Percentiles rank a stretch among this genome's conserved stretches.
Evolutionary conservation across 2,797 vertebrate genomes (phyloP).

Genomic region (Sebastes melanostomus): DNA sequence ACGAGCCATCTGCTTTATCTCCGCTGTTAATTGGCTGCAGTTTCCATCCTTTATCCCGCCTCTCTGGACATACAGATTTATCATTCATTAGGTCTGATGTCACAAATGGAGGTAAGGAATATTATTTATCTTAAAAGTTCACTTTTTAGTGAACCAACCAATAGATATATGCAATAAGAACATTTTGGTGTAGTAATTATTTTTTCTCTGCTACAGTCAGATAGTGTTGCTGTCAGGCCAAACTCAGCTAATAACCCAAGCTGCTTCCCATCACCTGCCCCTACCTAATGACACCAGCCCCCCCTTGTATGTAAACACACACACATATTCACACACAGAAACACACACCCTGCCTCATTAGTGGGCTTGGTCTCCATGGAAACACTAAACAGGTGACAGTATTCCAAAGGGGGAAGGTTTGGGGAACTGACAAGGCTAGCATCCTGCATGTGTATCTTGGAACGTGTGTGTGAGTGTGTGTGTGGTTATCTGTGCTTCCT

Average conservation of each 20-base stretch:
- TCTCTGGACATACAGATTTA: slow-evolving; percentile 19
- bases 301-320: slow-evolving; percentile 27
- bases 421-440: slow-evolving; percentile 51
- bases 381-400: slow-evolving; percentile 76
- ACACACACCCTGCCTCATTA: slow-evolving; percentile 74
- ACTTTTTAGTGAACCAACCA: background rate
- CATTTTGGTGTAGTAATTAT: background rate
- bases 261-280: slow-evolving; percentile 48
- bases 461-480: background rate
- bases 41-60: slow-evolving; percentile 22
- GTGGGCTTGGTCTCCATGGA: slow-evolving; percentile 81
- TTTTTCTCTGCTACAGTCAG: background rate
- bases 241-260: slow-evolving; percentile 33
- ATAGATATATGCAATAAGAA: background rate
- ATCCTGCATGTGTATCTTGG: slow-evolving; percentile 32
- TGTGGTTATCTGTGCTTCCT: slow-evolving; percentile 34
- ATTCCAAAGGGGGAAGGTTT: slow-evolving; percentile 64
- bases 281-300: slow-evolving; percentile 42
- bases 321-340: slow-evolving; percentile 47
- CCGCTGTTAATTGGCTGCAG: slow-evolving; percentile 64
- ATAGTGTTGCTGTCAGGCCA: background rate
- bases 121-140: background rate
- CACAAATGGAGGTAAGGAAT: background rate
- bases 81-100: slow-evolving; percentile 23
- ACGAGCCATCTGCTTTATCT: slow-evolving; percentile 65